Evolutionary conservation across 2,797 vertebrate species (phyloP), one percentile per base, ranked within the genome.

Genomic region (Heteromormyrus szaboi): DNA sequence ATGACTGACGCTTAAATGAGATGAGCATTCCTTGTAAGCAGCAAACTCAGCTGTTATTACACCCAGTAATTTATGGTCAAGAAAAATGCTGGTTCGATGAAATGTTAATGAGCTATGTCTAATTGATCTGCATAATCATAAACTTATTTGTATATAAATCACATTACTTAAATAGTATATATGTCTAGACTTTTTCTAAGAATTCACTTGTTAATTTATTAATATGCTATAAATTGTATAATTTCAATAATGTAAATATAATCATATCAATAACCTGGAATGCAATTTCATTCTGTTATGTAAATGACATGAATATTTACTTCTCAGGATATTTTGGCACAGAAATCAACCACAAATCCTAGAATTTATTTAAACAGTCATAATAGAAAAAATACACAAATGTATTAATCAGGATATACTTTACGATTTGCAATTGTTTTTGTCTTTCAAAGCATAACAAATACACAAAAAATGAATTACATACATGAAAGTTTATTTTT

Each of bases 61-160:
- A 41, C 25, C 37, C 37, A 44, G 88, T 91, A 90, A 93, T 89
- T 93, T 89, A 92, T 88, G 89, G 86, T 84, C 68, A 54, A 81
- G 48, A 88, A 88, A 54, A 88, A 54, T 79, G 53, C 68, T n/a
- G 29, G 48, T 59, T 59, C 4, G 6, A 59, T 86, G 53, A 86
- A 41, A 37, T 59, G 11, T 14, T 44, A 79, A 79, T n/a, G 41
- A 79, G 14, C 19, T 46, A 79, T 79, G 37, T 44, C 37, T 9
- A 41, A 79, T 44, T 79, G 41, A 79, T 19, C 14, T 19, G 65
- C 41, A 44, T 79, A 79, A 79, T 79, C 72, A 41, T 79, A 79
- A 79, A 46, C 7, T n/a, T n/a, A 44, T 41, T 79, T 79, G 72
- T 79, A 79, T 79, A 79, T 79, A 44, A 41, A 79, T 79, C 44